These are phyloP conservation scores for Caenorhabditis brenneri DNA, from an alignment of 1,140 invertebrate species.

Conservation along the genomic window DNA sequence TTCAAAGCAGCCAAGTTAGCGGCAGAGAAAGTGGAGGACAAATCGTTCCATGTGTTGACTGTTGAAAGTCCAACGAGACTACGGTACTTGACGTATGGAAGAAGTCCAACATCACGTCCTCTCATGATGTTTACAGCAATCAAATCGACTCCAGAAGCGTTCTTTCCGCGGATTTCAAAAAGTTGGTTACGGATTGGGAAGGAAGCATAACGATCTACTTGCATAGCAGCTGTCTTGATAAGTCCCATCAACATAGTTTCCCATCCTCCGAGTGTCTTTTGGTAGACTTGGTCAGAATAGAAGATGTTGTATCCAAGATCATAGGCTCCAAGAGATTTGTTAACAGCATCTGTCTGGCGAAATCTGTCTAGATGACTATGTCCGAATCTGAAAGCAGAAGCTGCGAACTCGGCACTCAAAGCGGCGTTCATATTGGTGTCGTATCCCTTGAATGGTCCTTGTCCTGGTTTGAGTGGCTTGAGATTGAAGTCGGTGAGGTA, in stretches of 20 bases:
- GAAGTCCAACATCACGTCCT: conserved; percentile 85
- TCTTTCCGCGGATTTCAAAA: conserved; percentile 44
- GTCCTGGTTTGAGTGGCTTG: conserved; percentile 13
- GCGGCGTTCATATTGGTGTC: conserved; percentile 26
- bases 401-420: conserved; percentile 46
- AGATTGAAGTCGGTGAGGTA: conserved; percentile 38
- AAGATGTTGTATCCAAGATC: conserved; percentile 32
- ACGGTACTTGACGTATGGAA: conserved; percentile 75
- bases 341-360: background rate
- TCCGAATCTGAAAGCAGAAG: conserved; percentile 53
- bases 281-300: conserved; percentile 22
- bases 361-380: conserved; percentile 48
- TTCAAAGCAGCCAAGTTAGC: background rate
- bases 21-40: conserved; percentile 74
- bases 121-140: conserved; percentile 84
- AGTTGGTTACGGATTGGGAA: conserved; percentile 52
- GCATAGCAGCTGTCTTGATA: conserved; percentile 28
- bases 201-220: conserved; percentile 41
- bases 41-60: conserved; percentile 50
- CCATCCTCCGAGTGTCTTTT: background rate
- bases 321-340: background rate
- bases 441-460: conserved; percentile 44
- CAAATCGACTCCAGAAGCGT: conserved; percentile 77
- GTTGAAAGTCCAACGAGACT: background rate
- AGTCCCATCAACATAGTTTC: conserved; percentile 34